Evolutionary conservation across 2,797 vertebrate species (phyloP).

Genomic region (Rhinoraja longicauda): DNA sequence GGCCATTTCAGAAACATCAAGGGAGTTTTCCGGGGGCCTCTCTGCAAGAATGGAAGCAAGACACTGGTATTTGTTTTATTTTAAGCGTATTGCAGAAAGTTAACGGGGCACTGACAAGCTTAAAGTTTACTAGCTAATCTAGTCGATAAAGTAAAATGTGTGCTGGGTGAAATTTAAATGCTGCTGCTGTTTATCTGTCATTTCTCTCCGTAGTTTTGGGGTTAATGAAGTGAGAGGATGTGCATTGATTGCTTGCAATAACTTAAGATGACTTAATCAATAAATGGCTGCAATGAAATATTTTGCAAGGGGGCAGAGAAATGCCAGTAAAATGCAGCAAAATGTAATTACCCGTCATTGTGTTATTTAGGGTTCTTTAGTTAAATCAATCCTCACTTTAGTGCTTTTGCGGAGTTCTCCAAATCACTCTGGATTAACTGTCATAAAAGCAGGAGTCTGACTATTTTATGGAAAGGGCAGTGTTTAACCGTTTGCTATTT

Average conservation of each 20-base stretch:
- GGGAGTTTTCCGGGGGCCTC: constrained; percentile 93
- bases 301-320: background rate
- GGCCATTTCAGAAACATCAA: constrained; percentile 97
- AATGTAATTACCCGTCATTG: constrained; percentile 7
- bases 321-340: constrained; percentile 11
- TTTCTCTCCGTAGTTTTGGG: background rate
- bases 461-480: background rate
- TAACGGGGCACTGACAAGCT: background rate
- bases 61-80: constrained; percentile 70
- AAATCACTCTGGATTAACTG: background rate
- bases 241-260: background rate
- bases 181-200: background rate
- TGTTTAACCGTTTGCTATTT: constrained; percentile 21
- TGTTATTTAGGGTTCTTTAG: background rate
- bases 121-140: background rate
- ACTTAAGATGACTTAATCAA: constrained; percentile 23
- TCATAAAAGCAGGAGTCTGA: background rate
- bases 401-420: background rate
- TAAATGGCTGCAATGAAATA: constrained; percentile 18
- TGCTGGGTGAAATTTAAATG: background rate
- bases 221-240: background rate
- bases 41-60: constrained; percentile 75
- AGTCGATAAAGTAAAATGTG: background rate
- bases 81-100: constrained; percentile 31
- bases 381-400: background rate